Evolutionary conservation across 2,113 vertebrate genomes (phyloP).

Genomic region (Herpetotheres cachinnans): DNA sequence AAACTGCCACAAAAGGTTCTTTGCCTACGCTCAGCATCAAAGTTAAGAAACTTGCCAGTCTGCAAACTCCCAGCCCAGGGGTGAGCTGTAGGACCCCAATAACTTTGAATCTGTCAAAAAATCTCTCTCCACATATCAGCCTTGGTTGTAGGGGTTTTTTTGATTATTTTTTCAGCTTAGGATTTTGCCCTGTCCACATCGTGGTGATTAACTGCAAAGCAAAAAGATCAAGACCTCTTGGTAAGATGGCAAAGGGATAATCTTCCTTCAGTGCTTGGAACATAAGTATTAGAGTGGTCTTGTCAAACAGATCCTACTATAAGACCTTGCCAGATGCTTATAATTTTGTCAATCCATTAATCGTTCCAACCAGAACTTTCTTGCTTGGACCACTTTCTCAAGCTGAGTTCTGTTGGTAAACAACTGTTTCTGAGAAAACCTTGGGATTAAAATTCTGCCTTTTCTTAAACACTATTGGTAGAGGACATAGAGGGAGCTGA

Average conservation of each 20-base stretch:
- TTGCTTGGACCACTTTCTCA: neutral
- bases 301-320: neutral
- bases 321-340: neutral
- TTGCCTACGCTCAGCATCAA: neutral
- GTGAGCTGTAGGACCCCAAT: neutral
- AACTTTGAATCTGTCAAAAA: neutral
- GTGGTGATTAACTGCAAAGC: neutral
- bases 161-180: neutral
- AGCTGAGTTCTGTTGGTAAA: neutral
- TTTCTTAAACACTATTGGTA: neutral
- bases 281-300: neutral
- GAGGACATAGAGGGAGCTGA: neutral
- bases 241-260: neutral
- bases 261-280: neutral
- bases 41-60: neutral
- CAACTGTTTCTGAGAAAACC: neutral
- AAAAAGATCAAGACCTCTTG: neutral
- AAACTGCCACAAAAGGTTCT: neutral
- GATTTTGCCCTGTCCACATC: neutral
- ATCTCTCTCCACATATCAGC: neutral
- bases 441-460: neutral
- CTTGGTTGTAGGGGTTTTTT: neutral
- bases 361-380: neutral
- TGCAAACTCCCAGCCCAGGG: neutral
- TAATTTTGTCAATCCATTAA: neutral